Percentiles rank a stretch among this genome's conserved stretches.
Evolutionary conservation across 2,113 vertebrate genomes (phyloP).

Genomic region (Leuciscus idus): DNA sequence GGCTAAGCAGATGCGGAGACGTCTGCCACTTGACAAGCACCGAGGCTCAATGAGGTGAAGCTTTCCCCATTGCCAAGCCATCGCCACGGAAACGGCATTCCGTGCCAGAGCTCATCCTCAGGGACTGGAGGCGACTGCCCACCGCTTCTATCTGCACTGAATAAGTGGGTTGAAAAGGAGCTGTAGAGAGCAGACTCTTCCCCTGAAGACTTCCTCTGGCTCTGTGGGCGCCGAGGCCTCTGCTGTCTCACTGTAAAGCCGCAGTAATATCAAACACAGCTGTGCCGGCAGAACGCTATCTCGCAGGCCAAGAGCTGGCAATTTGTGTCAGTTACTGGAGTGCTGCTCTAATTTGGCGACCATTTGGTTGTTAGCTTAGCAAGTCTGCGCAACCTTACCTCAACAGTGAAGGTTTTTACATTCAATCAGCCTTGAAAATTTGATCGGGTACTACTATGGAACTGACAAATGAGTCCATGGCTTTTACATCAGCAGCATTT

Average conservation of each 20-base stretch:
- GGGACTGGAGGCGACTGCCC: conserved; percentile 23
- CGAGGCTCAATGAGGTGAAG: conserved; percentile 45
- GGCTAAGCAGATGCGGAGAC: conserved; percentile 39
- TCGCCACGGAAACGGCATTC: conserved; percentile 54
- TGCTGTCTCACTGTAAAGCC: conserved; percentile 31
- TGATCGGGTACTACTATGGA: background rate
- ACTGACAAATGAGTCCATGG: background rate
- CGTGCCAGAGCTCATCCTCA: conserved; percentile 38
- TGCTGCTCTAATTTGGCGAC: background rate
- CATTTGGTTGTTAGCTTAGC: conserved; percentile 39
- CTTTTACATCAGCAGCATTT: too few species aligned
- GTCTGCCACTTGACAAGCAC: conserved; percentile 39
- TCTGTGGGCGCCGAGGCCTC: background rate
- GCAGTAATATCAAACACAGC: conserved; percentile 41
- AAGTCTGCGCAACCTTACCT: background rate
- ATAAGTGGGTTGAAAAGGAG: conserved; percentile 21
- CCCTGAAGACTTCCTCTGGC: conserved; percentile 17
- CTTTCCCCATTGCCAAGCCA: conserved; percentile 35
- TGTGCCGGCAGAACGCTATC: conserved; percentile 37
- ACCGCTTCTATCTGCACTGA: conserved; percentile 31
- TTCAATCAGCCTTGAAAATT: background rate
- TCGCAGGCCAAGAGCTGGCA: conserved; percentile 20
- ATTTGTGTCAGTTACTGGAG: conserved; percentile 4
- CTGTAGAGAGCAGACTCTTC: conserved; percentile 7
- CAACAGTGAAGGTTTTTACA: conserved; percentile 1